Base-by-base conservation (phyloP, 2,113 vertebrate species). In the Tautogolabrus adspersus region DNA sequence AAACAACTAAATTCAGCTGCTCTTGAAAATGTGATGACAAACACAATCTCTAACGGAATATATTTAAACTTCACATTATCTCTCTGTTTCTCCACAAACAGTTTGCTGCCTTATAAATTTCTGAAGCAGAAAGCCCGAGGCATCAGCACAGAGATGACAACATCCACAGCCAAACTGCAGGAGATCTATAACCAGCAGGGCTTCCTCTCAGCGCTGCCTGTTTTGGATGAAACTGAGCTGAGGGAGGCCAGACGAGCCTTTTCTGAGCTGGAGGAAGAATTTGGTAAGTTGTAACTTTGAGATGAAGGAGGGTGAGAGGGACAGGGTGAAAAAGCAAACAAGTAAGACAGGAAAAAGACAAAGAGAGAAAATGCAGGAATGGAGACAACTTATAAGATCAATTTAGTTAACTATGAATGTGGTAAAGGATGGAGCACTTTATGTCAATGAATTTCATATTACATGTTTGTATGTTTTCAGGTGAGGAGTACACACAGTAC, bases 401-500 rank as follows among this genome's bases (percentile, higher is more conserved):
- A 49, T 7, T 7, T 18, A 18, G 47, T 19, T 49, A 7, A 15
- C 1, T 34, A 5, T 34, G 4, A 34, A 34, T 6, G 30, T 34
- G 6, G 30, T 34, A 6, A 34, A 34, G 30, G 30, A 34, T 34
- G 30, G 18, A 49, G 47, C 47, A 16, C 6, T 18, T 18, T 8
- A 7, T 7, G 18, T 18, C 6, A 49, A 16, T 49, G 15, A 49
- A 18, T 49, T 8, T 19, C 3, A 49, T 49, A 49, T 47, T 21
- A 13, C 21, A 10, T 71, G 21, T 58, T 54, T 65, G 7, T 62
- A 1, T 54, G 47, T 65, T 19, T 64, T 15, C 86, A 95, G 95
- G 94, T 72, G 61, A 83, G 52, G 91, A 93, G 9, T 94, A 95
- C 81, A 93, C 94, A 12, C 84, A 93, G 86, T 95, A 95, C 87